Conservation (phyloP, 1,140 invertebrate species). For the Lepeophtheirus salmonis region DNA sequence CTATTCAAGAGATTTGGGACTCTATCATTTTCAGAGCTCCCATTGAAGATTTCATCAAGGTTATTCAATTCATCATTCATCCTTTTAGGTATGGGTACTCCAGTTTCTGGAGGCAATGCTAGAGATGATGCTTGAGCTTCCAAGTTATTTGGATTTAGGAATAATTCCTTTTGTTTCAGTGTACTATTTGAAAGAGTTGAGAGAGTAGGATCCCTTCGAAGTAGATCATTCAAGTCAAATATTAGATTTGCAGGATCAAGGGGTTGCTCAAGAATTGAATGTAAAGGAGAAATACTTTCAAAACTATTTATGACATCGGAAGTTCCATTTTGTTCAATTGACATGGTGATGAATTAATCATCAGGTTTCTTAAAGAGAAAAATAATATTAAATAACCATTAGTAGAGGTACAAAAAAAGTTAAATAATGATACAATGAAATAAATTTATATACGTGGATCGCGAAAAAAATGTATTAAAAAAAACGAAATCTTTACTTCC, state of each 20-base stretch:
- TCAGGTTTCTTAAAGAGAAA: neutral
- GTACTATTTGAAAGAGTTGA: neutral
- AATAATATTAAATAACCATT: too few relatives aligned
- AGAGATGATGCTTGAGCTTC: neutral
- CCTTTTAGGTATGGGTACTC: neutral
- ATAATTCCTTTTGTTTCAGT: neutral
- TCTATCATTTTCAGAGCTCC: neutral
- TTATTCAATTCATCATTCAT: neutral
- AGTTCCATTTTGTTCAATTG: neutral
- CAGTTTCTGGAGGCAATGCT: neutral
- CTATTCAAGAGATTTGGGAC: neutral
- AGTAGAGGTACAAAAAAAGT: too few relatives aligned
- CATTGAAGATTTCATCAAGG: neutral
- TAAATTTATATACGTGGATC: too few relatives aligned
- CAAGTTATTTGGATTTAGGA: neutral
- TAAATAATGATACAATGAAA: too few relatives aligned
- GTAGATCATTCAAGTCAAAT: slow-evolving; percentile 9
- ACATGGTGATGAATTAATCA: neutral
- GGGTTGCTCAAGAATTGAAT: neutral
- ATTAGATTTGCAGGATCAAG: slow-evolving; percentile 2
- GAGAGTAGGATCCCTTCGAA: slow-evolving; percentile 6
- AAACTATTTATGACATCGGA: neutral
- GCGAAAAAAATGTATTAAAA: too few relatives aligned
- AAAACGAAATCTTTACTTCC: too few relatives aligned
- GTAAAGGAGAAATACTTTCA: neutral